Percentiles rank a stretch among this genome's conserved stretches.
These are phyloP conservation scores for Epirrita christyi DNA, from an alignment of 2,888 invertebrate genomes.

Conservation along the genomic window DNA sequence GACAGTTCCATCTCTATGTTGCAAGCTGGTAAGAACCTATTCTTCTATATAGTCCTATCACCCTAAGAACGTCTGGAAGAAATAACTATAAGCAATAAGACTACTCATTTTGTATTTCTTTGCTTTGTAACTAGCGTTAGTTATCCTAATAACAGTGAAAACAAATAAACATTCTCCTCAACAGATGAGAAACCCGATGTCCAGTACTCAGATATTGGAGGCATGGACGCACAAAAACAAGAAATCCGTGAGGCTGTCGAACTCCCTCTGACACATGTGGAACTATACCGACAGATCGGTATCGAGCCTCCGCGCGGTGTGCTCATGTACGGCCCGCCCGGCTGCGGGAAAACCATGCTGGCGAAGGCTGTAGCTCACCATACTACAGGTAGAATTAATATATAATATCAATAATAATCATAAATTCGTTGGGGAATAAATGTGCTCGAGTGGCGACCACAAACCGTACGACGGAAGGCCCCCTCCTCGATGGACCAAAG, in stretches of 20 bases:
- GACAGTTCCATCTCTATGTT: conserved; percentile 99
- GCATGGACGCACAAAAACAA: conserved; percentile 99
- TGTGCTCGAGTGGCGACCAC: too few relatives aligned
- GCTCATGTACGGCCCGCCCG: conserved; percentile 99
- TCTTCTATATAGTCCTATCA: too few relatives aligned
- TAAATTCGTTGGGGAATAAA: too few relatives aligned
- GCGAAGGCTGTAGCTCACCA: conserved; percentile 99
- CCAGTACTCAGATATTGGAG: conserved; percentile 98
- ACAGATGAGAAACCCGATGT: conserved; percentile 99
- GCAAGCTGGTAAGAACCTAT: conserved; percentile 88
- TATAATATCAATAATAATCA: too few relatives aligned
- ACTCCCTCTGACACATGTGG: conserved; percentile 98
- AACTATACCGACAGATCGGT: conserved; percentile 98
- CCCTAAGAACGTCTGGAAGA: too few relatives aligned
- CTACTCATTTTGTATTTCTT: too few relatives aligned
- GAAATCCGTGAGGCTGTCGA: conserved; percentile 99
- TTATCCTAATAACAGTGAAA: too few relatives aligned
- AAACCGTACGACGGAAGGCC: too few relatives aligned
- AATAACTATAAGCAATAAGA: too few relatives aligned
- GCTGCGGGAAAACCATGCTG: conserved; percentile 99
- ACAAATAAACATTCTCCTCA: neutral
- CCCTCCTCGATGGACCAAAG: too few relatives aligned
- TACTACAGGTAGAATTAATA: conserved; percentile 98
- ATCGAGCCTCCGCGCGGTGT: conserved; percentile 99
- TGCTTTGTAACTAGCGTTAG: too few relatives aligned